phyloP scores from a whole-genome alignment of 2,888 invertebrate genomes.

The Drosophila quinaria region DNA sequence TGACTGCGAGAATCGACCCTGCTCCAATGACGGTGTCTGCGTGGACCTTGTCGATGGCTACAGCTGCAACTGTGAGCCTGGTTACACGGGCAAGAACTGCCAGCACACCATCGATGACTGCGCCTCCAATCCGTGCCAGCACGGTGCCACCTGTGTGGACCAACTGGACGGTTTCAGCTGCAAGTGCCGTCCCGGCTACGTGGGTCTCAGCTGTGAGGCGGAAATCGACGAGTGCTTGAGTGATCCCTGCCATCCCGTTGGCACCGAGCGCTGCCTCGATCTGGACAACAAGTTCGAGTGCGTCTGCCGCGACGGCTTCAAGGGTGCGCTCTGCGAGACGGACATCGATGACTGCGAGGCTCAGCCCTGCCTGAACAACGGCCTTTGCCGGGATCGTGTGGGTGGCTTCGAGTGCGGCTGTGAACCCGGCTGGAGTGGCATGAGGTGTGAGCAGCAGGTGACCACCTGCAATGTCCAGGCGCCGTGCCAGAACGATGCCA shows the following conservation, averaged over 20 bases:
- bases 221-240: slow-evolving; percentile 96
- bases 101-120: slow-evolving; percentile 98
- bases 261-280: slow-evolving; percentile 96
- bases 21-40: slow-evolving; percentile 96
- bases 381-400: slow-evolving; percentile 94
- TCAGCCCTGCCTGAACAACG: slow-evolving; percentile 95
- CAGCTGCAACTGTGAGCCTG: slow-evolving; percentile 96
- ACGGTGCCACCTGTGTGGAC: slow-evolving; percentile 95
- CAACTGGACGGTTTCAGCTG: slow-evolving; percentile 96
- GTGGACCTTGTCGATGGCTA: slow-evolving; percentile 94
- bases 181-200: slow-evolving; percentile 96
- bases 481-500: slow-evolving; percentile 97
- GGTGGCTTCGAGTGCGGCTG: slow-evolving; percentile 94
- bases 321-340: slow-evolving; percentile 93
- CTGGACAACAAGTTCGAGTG: slow-evolving; percentile 95
- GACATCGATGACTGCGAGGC: slow-evolving; percentile 95
- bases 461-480: slow-evolving; percentile 92
- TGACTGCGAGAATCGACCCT: slow-evolving; percentile 95
- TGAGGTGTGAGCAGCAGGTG: slow-evolving; percentile 94
- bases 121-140: slow-evolving; percentile 94
- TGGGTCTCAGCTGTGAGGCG: slow-evolving; percentile 97
- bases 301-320: slow-evolving; percentile 95
- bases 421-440: slow-evolving; percentile 94
- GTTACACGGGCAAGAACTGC: slow-evolving; percentile 96
- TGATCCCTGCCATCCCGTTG: slow-evolving; percentile 95